These are phyloP conservation scores for Philaethria dido DNA, from an alignment of 2,888 invertebrate genomes.

Conservation along the genomic window DNA sequence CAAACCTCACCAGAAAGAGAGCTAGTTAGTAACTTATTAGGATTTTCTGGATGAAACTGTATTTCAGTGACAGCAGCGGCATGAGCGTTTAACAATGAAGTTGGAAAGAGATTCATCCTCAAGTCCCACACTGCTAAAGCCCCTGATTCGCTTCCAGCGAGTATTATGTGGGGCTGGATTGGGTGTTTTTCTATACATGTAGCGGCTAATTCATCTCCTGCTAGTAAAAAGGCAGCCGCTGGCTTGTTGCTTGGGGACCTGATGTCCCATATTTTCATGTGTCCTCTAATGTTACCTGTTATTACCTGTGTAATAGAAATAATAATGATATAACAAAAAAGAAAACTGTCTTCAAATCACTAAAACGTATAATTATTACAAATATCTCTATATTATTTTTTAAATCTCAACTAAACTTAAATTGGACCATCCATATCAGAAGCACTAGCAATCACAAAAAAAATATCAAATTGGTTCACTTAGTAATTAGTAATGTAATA, in stretches of 20 bases:
- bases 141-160: constrained; percentile 95
- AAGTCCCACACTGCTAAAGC: constrained; percentile 95
- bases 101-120: constrained; percentile 91
- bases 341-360: too few species aligned
- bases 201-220: constrained; percentile 89
- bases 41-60: constrained; percentile 93
- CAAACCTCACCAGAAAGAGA: constrained; percentile 93
- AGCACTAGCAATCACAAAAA: too few species aligned
- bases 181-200: constrained; percentile 93
- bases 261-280: constrained; percentile 95
- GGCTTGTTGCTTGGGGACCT: constrained; percentile 86
- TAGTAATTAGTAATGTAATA: too few species aligned
- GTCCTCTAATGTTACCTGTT: constrained; percentile 93
- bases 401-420: too few species aligned
- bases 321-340: too few species aligned
- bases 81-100: constrained; percentile 92
- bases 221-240: constrained; percentile 88
- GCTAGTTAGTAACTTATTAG: constrained; percentile 92
- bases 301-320: constrained; percentile 82
- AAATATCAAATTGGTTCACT: too few species aligned
- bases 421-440: too few species aligned
- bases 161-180: constrained; percentile 91
- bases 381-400: too few species aligned
- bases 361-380: too few species aligned
- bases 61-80: constrained; percentile 91